phyloP scores from a whole-genome alignment of 2,113 vertebrate species.

The Lichenostomus cassidix region DNA sequence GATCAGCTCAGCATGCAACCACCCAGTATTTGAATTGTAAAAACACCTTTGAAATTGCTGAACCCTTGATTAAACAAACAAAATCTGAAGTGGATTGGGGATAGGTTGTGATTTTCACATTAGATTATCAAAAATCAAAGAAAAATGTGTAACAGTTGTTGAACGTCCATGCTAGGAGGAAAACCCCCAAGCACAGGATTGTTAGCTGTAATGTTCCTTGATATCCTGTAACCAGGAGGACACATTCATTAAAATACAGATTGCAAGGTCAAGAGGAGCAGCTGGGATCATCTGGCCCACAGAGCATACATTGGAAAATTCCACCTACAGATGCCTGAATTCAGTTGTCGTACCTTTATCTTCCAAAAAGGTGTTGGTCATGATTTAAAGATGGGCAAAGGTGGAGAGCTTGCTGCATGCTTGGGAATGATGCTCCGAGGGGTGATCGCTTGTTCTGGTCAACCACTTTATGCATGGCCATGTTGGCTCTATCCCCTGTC shows the following conservation, averaged over 20 bases:
- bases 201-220: background rate
- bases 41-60: conserved; percentile 15
- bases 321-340: background rate
- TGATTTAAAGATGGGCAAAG: background rate
- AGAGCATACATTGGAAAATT: background rate
- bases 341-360: background rate
- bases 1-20: background rate
- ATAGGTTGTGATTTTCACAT: background rate
- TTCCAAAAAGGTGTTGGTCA: background rate
- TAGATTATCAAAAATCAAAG: conserved; percentile 6
- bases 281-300: background rate
- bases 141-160: background rate
- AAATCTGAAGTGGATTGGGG: background rate
- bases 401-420: background rate
- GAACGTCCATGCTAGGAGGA: background rate
- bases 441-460: background rate
- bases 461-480: background rate
- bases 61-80: background rate
- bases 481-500: background rate
- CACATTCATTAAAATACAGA: background rate
- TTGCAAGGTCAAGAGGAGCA: background rate
- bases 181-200: background rate
- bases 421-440: background rate
- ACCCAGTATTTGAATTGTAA: background rate
- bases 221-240: background rate